A percentile compares a stretch with the other conserved stretches of the same genome.
These are phyloP conservation scores for Rachycentron canadum DNA, from an alignment of 2,797 vertebrate species.

Conservation along the genomic window DNA sequence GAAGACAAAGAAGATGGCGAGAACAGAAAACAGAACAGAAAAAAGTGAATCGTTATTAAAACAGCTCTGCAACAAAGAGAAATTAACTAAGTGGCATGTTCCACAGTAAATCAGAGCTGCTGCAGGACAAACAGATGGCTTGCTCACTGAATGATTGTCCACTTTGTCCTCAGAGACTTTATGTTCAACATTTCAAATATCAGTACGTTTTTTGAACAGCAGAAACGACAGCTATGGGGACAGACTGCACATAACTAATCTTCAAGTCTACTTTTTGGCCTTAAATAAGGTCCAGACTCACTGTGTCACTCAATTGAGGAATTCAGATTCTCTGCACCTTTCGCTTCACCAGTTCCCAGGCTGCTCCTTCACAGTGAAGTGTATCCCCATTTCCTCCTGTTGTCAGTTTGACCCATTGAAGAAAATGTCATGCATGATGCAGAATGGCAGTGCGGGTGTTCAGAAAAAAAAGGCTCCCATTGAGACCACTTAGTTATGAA, in stretches of 20 bases:
- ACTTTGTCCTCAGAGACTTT: conserved; percentile 18
- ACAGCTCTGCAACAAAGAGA: conserved; percentile 45
- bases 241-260: conserved; percentile 9
- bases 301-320: conserved; percentile 17
- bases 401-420: conserved; percentile 39
- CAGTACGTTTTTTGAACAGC: background rate
- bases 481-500: conserved; percentile 38
- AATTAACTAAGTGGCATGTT: conserved; percentile 34
- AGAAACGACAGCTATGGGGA: background rate
- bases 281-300: conserved; percentile 26
- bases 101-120: conserved; percentile 37
- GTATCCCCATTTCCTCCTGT: conserved; percentile 25
- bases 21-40: conserved; percentile 56
- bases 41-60: conserved; percentile 50
- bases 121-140: conserved; percentile 60
- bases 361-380: conserved; percentile 19
- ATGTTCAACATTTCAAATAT: conserved; percentile 22
- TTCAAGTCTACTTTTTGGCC: conserved; percentile 16
- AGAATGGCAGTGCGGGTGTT: conserved; percentile 1
- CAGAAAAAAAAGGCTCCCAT: conserved; percentile 5
- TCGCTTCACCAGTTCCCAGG: conserved; percentile 29
- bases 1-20: background rate
- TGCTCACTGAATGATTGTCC: conserved; percentile 15
- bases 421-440: conserved; percentile 40
- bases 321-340: conserved; percentile 48